Evolutionary conservation across 2,113 vertebrate genomes (phyloP).

Genomic region (Mirza zaza): DNA sequence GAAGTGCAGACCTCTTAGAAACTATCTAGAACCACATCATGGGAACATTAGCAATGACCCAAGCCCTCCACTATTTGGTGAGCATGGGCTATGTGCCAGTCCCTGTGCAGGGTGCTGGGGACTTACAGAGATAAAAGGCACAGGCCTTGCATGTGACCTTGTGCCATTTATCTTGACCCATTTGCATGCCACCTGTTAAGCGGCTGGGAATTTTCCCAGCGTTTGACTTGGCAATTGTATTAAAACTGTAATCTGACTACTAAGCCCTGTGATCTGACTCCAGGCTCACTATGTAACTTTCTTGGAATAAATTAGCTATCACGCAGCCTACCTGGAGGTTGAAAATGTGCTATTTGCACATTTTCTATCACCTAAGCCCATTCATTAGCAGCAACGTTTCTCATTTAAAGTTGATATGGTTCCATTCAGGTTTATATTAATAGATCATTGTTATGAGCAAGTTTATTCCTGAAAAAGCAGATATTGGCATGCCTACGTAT

Average conservation of each 20-base stretch:
- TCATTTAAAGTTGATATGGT: background rate
- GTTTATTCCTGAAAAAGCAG: background rate
- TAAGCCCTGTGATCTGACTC: background rate
- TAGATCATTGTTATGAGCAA: background rate
- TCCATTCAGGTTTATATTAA: background rate
- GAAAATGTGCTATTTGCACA: background rate
- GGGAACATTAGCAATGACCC: background rate
- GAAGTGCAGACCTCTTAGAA: background rate
- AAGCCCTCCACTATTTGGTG: too few relatives aligned
- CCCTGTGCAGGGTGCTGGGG: too few relatives aligned
- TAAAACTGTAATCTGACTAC: background rate
- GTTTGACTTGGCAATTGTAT: background rate
- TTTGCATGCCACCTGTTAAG: background rate
- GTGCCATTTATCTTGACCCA: background rate
- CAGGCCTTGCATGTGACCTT: background rate
- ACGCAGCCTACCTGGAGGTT: background rate
- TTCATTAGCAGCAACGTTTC: background rate
- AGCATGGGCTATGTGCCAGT: accelerated
- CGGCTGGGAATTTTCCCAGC: accelerated
- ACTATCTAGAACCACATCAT: accelerated
- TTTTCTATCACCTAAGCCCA: too few relatives aligned
- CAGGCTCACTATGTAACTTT: background rate
- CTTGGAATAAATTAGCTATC: background rate
- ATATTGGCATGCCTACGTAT: too few relatives aligned
- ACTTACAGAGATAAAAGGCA: too few relatives aligned